Percentiles rank a stretch among this genome's conserved stretches.
These are phyloP conservation scores for Bettongia penicillata DNA, from an alignment of 2,113 vertebrate species.

Conservation along the genomic window DNA sequence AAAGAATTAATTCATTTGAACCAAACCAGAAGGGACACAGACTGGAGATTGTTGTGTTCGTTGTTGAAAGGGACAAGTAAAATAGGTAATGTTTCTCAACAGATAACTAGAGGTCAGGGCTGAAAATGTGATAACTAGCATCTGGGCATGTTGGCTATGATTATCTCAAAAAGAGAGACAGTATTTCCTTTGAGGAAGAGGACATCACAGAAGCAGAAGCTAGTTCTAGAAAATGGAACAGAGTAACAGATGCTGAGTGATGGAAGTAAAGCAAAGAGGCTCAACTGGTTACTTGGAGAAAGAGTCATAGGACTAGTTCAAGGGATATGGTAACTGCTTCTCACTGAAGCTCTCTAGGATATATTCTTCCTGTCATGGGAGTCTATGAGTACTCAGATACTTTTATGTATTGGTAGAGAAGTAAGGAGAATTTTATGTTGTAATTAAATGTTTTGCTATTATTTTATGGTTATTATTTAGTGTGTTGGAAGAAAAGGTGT, in stretches of 20 bases:
- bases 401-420: background rate
- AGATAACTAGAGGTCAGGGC: background rate
- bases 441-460: background rate
- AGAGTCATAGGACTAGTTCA: background rate
- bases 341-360: background rate
- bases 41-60: background rate
- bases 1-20: background rate
- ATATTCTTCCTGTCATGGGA: background rate
- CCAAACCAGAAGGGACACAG: background rate
- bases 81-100: background rate
- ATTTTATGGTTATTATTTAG: background rate
- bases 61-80: background rate
- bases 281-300: background rate
- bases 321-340: background rate
- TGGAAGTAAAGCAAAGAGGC: background rate
- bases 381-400: background rate
- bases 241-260: background rate
- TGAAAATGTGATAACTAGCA: background rate
- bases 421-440: background rate
- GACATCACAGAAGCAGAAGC: background rate
- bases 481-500: background rate
- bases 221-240: background rate
- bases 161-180: background rate
- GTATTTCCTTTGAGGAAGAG: background rate
- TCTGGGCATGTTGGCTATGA: background rate